phyloP scores from a whole-genome alignment of 1,140 invertebrate species.

The Drosophila watanabei region DNA sequence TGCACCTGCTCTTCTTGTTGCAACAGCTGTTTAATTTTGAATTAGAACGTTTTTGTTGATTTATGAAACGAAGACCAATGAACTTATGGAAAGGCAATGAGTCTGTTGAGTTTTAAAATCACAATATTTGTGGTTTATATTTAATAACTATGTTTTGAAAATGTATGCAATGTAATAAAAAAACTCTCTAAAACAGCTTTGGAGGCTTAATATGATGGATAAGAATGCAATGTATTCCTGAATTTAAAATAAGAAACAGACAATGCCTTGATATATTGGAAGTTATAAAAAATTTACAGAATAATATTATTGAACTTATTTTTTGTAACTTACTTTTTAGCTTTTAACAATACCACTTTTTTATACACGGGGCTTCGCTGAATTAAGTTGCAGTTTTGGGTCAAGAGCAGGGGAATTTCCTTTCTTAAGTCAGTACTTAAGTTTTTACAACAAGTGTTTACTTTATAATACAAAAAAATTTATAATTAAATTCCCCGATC shows the following conservation, averaged over 20 bases:
- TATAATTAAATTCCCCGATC: too few species aligned
- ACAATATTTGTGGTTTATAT: background rate
- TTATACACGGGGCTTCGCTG: background rate
- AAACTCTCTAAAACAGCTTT: background rate
- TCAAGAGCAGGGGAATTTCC: background rate
- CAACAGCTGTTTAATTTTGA: constrained; percentile 17
- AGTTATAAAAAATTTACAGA: background rate
- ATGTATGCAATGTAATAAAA: background rate
- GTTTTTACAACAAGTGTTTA: background rate
- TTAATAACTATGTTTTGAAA: background rate
- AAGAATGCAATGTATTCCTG: too few species aligned
- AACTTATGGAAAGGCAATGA: background rate
- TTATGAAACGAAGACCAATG: background rate
- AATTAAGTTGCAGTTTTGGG: background rate
- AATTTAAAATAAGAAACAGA: background rate
- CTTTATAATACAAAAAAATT: background rate
- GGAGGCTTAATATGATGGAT: too few species aligned
- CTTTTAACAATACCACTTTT: background rate
- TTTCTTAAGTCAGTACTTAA: background rate
- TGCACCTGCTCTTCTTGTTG: constrained; percentile 11
- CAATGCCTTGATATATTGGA: background rate
- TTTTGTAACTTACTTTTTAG: background rate
- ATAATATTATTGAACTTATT: background rate
- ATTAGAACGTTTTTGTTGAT: background rate
- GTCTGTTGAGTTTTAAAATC: background rate